A percentile compares a stretch with the other conserved stretches of the same genome.
Conservation (phyloP, 1,140 invertebrate species). For the Aphidius gifuensis region DNA sequence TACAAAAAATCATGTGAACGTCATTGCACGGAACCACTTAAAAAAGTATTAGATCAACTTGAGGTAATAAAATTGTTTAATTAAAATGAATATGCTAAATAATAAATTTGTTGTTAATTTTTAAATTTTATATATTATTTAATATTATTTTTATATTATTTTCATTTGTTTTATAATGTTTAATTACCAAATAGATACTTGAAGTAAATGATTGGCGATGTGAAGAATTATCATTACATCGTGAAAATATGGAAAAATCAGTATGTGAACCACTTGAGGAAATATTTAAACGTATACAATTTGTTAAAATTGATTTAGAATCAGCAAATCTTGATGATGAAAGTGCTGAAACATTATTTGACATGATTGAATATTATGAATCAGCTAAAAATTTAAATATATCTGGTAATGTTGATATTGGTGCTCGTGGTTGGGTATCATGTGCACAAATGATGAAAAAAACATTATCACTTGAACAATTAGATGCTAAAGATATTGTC, state of each 20-base stretch:
- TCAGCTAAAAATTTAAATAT: slow-evolving; percentile 76
- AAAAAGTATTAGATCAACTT: slow-evolving; percentile 69
- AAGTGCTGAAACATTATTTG: slow-evolving; percentile 70
- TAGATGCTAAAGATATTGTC: slow-evolving; percentile 66
- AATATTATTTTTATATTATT: slow-evolving; percentile 8
- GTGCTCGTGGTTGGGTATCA: slow-evolving; percentile 75
- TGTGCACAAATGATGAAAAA: slow-evolving; percentile 77
- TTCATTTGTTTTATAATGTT: too few relatives aligned
- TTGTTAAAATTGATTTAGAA: slow-evolving; percentile 67
- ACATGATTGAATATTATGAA: slow-evolving; percentile 92
- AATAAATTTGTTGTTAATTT: too few relatives aligned
- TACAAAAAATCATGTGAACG: slow-evolving; percentile 70
- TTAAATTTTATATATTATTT: slow-evolving; percentile 1
- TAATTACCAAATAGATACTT: not conserved
- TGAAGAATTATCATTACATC: slow-evolving; percentile 57
- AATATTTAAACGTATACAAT: slow-evolving; percentile 72
- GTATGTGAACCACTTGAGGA: slow-evolving; percentile 74
- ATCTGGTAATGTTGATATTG: slow-evolving; percentile 70
- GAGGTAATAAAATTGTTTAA: slow-evolving; percentile 51
- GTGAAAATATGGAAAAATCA: slow-evolving; percentile 56
- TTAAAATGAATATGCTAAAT: too few relatives aligned
- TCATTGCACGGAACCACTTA: slow-evolving; percentile 66
- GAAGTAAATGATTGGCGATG: slow-evolving; percentile 41
- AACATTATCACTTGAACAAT: slow-evolving; percentile 68
- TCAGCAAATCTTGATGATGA: slow-evolving; percentile 69